phyloP scores from a whole-genome alignment of 2,113 vertebrate genomes.

The Gulo gulo region DNA sequence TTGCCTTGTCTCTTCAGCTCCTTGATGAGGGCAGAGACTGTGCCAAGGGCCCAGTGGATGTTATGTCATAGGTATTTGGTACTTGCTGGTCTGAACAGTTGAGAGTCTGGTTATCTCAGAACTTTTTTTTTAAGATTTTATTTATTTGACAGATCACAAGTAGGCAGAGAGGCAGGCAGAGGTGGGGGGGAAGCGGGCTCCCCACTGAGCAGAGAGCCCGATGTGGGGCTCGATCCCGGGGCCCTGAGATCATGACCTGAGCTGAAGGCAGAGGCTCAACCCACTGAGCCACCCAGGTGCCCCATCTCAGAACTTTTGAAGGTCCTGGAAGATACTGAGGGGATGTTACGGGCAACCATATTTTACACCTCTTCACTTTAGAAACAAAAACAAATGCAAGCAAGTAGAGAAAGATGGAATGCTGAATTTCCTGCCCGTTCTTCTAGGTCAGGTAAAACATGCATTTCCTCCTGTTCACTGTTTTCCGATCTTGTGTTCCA shows the following conservation, averaged over 20 bases:
- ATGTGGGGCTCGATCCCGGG: no score
- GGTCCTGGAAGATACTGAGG: not conserved
- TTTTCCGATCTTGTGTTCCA: not conserved
- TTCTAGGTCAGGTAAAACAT: not conserved
- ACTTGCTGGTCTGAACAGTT: not conserved
- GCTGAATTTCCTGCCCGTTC: not conserved
- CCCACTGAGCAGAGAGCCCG: no score
- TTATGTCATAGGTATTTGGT: rapidly evolving
- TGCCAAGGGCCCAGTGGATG: no score
- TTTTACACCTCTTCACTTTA: not conserved
- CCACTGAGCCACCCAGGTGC: no score
- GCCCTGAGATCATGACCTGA: no score
- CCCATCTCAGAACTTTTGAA: not conserved
- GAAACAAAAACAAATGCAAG: not conserved
- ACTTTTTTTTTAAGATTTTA: not conserved
- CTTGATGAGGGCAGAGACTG: not conserved
- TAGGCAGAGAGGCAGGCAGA: no score
- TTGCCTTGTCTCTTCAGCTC: not conserved
- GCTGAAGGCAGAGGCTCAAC: no score
- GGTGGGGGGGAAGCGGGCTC: no score
- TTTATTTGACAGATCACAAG: no score
- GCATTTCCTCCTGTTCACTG: not conserved
- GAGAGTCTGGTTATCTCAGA: not conserved
- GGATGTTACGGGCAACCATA: not conserved
- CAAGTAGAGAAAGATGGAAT: not conserved